Evolutionary conservation across 2,797 vertebrate genomes (phyloP).

Genomic region (Parotocinclus haroldoi): DNA sequence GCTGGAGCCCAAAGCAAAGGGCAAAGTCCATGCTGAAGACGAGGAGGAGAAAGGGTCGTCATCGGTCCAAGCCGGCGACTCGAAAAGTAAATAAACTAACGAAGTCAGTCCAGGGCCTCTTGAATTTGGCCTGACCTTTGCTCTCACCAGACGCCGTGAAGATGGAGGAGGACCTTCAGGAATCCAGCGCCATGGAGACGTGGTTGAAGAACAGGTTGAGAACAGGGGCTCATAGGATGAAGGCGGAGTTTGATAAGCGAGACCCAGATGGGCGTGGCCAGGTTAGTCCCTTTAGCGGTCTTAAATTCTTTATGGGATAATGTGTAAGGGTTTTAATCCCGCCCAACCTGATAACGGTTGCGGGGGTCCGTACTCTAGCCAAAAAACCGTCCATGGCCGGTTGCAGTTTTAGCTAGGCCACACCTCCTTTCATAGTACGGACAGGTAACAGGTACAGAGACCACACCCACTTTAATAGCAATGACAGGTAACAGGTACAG

Average conservation of each 20-base stretch:
- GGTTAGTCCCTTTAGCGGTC: constrained; percentile 11
- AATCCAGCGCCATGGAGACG: constrained; percentile 52
- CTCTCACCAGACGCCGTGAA: constrained; percentile 35
- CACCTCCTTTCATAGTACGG: no score
- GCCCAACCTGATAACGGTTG: no score
- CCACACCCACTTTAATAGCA: no score
- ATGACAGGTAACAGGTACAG: no score
- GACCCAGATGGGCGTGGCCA: constrained; percentile 51
- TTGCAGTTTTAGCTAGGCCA: no score
- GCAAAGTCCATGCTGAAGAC: constrained; percentile 8
- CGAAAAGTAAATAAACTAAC: constrained; percentile 29
- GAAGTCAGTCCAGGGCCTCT: background rate
- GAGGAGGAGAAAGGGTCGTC: constrained; percentile 5
- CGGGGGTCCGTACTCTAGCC: no score
- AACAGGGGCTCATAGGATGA: constrained; percentile 55
- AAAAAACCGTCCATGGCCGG: no score
- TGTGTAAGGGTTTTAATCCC: no score
- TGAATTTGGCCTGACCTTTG: background rate
- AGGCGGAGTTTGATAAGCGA: constrained; percentile 57
- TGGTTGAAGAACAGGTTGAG: constrained; percentile 61
- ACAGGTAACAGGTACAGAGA: no score
- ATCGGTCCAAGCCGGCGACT: constrained; percentile 20
- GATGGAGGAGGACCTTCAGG: constrained; percentile 49
- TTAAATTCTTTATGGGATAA: no score
- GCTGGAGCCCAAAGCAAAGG: constrained; percentile 30